phyloP scores from a whole-genome alignment of 2,797 vertebrate genomes.

The Oophaga sylvatica region DNA sequence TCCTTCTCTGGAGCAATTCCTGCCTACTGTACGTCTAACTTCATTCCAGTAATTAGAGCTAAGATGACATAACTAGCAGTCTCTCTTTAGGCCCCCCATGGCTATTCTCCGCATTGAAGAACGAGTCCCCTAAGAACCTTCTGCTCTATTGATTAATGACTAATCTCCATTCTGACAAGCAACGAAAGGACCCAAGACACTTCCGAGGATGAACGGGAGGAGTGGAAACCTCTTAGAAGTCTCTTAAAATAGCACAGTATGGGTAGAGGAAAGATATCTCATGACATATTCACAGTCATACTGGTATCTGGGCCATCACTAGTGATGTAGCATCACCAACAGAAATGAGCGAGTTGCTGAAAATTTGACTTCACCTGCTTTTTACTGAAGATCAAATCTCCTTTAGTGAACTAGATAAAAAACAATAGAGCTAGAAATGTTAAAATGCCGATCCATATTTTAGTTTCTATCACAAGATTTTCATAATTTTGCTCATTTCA shows the following conservation, averaged over 20 bases:
- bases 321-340: not conserved
- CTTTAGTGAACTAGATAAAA: not conserved
- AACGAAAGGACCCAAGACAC: conserved; percentile 32
- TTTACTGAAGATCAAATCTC: not conserved
- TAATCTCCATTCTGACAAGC: conserved; percentile 51
- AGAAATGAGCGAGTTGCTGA: not conserved
- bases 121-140: conserved; percentile 42
- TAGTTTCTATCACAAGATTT: not conserved
- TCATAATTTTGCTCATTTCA: not conserved
- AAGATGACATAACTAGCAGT: conserved; percentile 35
- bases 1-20: not conserved
- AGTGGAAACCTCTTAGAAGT: conserved; percentile 21
- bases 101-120: conserved; percentile 39
- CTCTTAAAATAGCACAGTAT: conserved; percentile 49
- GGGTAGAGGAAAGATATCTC: not conserved
- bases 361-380: not conserved
- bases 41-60: conserved; percentile 50
- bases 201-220: conserved; percentile 4
- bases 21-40: conserved; percentile 10
- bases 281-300: not conserved
- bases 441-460: not conserved
- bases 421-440: not conserved
- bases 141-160: conserved; percentile 59
- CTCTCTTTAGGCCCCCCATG: conserved; percentile 25
- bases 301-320: not conserved